phyloP scores from a whole-genome alignment of 2,797 vertebrate species.

The Champsocephalus esox region DNA sequence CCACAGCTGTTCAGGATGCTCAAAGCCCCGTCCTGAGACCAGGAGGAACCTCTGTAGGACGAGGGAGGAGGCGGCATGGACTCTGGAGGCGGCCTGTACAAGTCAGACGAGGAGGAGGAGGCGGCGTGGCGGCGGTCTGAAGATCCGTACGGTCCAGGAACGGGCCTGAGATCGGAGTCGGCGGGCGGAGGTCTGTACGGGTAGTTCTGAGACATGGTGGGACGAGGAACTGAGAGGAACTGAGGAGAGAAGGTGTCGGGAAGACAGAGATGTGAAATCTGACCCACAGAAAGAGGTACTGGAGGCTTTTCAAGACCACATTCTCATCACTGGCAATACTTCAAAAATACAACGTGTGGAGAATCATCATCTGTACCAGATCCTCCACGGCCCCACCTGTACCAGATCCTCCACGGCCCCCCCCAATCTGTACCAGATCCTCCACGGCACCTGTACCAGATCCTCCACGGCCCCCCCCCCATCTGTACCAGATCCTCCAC shows the following conservation, averaged over 20 bases:
- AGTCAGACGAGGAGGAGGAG: background rate
- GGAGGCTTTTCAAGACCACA: too few relatives aligned
- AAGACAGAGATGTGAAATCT: slow-evolving; percentile 54
- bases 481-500: too few relatives aligned
- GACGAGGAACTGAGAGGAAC: slow-evolving; percentile 58
- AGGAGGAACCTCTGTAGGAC: slow-evolving; percentile 31
- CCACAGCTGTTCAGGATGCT: slow-evolving; percentile 82
- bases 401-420: too few relatives aligned
- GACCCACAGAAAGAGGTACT: slow-evolving; percentile 6
- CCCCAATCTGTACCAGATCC: too few relatives aligned
- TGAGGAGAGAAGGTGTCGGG: slow-evolving; percentile 64
- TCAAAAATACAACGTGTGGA: too few relatives aligned
- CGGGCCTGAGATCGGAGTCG: slow-evolving; percentile 45
- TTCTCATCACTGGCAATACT: too few relatives aligned
- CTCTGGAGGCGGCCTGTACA: slow-evolving; percentile 42
- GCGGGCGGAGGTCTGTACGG: slow-evolving; percentile 38
- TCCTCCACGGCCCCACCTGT: too few relatives aligned
- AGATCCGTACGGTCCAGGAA: slow-evolving; percentile 19
- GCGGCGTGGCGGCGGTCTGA: slow-evolving; percentile 14
- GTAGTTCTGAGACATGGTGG: slow-evolving; percentile 75
- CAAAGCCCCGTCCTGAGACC: slow-evolving; percentile 59
- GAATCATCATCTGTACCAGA: too few relatives aligned
- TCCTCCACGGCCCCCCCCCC: too few relatives aligned
- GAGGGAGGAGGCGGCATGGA: slow-evolving; percentile 25
- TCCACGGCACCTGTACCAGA: too few relatives aligned